Conservation (phyloP, 2,113 vertebrate species). For the Caranx ignobilis region DNA sequence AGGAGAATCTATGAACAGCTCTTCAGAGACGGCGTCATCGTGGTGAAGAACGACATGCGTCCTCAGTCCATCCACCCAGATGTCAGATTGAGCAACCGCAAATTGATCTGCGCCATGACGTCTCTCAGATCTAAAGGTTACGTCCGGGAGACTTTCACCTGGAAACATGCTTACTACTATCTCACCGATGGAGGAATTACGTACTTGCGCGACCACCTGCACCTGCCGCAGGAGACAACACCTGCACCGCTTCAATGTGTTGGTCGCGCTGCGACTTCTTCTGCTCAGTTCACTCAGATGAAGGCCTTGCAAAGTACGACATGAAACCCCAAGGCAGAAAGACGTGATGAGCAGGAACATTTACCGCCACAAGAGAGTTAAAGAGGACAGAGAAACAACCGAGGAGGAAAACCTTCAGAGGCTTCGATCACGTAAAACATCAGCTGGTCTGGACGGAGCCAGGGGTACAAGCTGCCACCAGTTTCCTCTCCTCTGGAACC, state of each 20-base stretch:
- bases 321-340: conserved; percentile 61
- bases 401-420: conserved; percentile 8
- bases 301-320: conserved; percentile 55
- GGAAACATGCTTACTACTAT: conserved; percentile 90
- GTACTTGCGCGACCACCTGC: conserved; percentile 86
- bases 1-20: conserved; percentile 87
- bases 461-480: not conserved
- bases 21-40: conserved; percentile 88
- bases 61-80: conserved; percentile 85
- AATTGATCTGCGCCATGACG: conserved; percentile 84
- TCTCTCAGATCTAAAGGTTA: conserved; percentile 85
- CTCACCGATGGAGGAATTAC: conserved; percentile 85
- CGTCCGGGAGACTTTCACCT: conserved; percentile 86
- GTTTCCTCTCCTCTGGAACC: not conserved
- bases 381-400: conserved; percentile 14
- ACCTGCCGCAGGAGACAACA: conserved; percentile 85
- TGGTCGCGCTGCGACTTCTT: conserved; percentile 44
- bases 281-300: conserved; percentile 45
- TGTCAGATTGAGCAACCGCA: conserved; percentile 84
- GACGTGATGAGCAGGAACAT: conserved; percentile 57
- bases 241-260: conserved; percentile 83
- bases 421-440: not conserved
- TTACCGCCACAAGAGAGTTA: conserved; percentile 78
- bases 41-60: conserved; percentile 85
- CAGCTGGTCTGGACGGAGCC: not conserved